These are phyloP conservation scores for Eutolmus rufibarbis DNA, from an alignment of 2,888 invertebrate genomes.

Conservation along the genomic window DNA sequence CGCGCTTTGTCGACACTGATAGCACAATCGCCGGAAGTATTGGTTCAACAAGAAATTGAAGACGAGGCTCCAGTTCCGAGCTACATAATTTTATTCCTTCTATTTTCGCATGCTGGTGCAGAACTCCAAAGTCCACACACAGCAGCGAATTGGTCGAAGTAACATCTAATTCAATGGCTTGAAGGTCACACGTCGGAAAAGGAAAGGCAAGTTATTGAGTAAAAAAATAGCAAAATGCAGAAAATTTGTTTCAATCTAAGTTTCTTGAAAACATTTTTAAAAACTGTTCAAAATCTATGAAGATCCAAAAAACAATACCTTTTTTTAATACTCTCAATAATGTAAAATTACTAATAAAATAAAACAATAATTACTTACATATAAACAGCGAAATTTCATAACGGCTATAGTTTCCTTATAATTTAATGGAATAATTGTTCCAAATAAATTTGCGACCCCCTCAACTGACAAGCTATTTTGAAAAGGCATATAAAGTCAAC, in stretches of 20 bases:
- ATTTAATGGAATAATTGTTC: too few relatives aligned
- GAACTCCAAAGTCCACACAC: constrained; percentile 89
- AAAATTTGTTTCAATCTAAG: too few relatives aligned
- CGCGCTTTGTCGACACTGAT: constrained; percentile 85
- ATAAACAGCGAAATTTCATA: too few relatives aligned
- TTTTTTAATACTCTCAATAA: too few relatives aligned
- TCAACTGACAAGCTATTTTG: constrained; percentile 80
- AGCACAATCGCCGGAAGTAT: constrained; percentile 77
- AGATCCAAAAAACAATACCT: too few relatives aligned
- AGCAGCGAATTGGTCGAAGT: constrained; percentile 87
- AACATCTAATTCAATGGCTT: constrained; percentile 86
- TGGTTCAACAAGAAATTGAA: constrained; percentile 77
- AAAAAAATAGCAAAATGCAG: too few relatives aligned
- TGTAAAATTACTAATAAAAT: too few relatives aligned
- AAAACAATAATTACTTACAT: too few relatives aligned
- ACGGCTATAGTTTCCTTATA: too few relatives aligned
- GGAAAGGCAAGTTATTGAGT: constrained; percentile 65
- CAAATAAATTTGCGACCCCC: constrained; percentile 69
- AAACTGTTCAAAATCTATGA: too few relatives aligned
- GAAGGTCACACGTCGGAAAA: constrained; percentile 83
- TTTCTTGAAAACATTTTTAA: too few relatives aligned
- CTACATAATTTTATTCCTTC: constrained; percentile 81
- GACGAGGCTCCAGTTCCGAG: constrained; percentile 80
- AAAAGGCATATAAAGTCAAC: constrained; percentile 62
- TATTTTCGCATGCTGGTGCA: constrained; percentile 82